Evolutionary conservation across 2,888 invertebrate genomes (phyloP).

Genomic region (Torymus aiolomorphi): DNA sequence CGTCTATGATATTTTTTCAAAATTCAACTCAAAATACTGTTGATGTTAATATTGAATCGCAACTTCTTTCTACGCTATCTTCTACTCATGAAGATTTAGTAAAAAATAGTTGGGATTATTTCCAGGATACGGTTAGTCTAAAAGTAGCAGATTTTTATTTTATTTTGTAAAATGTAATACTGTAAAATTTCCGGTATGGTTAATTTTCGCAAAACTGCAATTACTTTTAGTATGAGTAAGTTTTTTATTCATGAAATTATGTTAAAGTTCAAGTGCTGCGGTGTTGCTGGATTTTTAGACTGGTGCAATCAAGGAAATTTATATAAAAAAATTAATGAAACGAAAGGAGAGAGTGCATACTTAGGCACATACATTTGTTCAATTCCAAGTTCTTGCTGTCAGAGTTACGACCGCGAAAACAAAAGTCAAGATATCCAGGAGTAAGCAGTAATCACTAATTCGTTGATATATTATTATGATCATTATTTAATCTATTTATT

Average conservation of each 20-base stretch:
- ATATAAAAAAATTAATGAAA: conserved; percentile 17
- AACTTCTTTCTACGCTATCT: conserved; percentile 7
- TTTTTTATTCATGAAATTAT: background rate
- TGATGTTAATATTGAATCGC: conserved; percentile 29
- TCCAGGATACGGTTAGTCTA: conserved; percentile 43
- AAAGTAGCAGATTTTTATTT: background rate
- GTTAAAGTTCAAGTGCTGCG: conserved; percentile 55
- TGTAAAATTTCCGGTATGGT: no score
- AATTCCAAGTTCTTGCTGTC: conserved; percentile 51
- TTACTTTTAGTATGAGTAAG: background rate
- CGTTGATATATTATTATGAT: no score
- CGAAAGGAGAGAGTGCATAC: background rate
- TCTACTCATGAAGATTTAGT: background rate
- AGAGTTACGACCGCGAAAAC: background rate
- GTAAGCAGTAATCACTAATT: conserved; percentile 1
- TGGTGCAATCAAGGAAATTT: conserved; percentile 42
- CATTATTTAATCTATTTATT: no score
- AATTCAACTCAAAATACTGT: conserved; percentile 22
- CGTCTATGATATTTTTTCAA: conserved; percentile 22
- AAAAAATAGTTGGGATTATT: conserved; percentile 47
- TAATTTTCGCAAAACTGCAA: no score
- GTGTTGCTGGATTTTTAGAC: conserved; percentile 52
- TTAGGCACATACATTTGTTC: conserved; percentile 48
- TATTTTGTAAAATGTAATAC: background rate
- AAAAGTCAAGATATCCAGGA: background rate